Base-by-base conservation (phyloP, 2,797 vertebrate species). In the Heteromormyrus szaboi region DNA sequence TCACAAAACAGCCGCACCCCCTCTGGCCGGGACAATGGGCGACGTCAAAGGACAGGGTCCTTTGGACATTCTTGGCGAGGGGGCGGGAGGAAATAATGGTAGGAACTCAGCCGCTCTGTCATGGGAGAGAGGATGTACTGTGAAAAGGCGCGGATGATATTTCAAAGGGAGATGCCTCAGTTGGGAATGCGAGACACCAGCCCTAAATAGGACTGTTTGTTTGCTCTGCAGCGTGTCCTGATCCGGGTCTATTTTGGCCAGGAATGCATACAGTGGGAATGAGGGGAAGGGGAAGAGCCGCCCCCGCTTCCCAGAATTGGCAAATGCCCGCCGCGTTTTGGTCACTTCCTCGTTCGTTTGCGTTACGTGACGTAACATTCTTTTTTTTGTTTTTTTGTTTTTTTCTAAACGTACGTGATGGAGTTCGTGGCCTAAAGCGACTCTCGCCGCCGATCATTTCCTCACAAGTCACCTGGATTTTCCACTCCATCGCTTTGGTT, bases 11-110 rank as follows among this genome's bases (percentile, higher is more conserved):
- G 85, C 22, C 89, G 89, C 93, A 92, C 92, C 94, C 93, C 91
- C 90, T 92, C 89, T 88, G 91, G 90, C 93, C 91, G 91, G 93
- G 91, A 96, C 95, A 96, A 95, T 95, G 92, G 94, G 81, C 89
- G 91, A 94, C 95, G 95, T 96, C 93, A 96, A 72, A 88, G 68
- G 62, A 72, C 33, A 41, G n/a, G 88, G 88, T 89, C 68, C 54
- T 94, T 94, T 93, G 90, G 93, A 94, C 93, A 94, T 96, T 96
- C 93, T 91, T 93, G 92, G 91, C 90, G 91, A 92, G 90, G 48
- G 90, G 90, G 54, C 89, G 44, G 84, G 90, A 89, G 37, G 54
- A 91, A 91, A 93, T 94, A 94, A 94, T 95, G 94, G 95, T 93
- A 95, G 95, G 93, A 92, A 88, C 93, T 93, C 88, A 91, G 90